Conservation (phyloP, 2,888 invertebrate genomes). For the Caenorhabditis sp. region DNA sequence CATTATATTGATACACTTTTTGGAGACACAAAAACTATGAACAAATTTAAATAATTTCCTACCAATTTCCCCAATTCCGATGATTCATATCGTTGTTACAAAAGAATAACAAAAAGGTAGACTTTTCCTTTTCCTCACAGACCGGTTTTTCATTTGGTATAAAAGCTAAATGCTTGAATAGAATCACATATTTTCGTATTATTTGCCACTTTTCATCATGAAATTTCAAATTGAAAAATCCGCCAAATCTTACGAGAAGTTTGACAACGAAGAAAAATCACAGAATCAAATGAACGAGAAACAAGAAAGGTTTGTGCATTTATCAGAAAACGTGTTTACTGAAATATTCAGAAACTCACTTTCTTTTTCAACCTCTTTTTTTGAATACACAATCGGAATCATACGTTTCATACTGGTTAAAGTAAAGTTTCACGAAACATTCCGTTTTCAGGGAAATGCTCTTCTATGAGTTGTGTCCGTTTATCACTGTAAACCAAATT, state of each 20-base stretch:
- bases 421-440: too few relatives aligned
- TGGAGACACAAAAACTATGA: too few relatives aligned
- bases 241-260: background rate
- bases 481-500: too few relatives aligned
- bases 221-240: background rate
- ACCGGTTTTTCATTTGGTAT: background rate
- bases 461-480: too few relatives aligned
- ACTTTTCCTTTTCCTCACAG: background rate
- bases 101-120: background rate
- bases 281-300: background rate
- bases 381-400: too few relatives aligned
- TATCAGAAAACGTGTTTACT: too few relatives aligned
- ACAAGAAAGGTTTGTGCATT: background rate
- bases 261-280: background rate
- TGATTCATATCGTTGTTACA: background rate
- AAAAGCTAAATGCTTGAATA: background rate
- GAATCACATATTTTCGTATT: background rate
- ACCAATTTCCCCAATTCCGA: background rate
- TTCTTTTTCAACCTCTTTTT: too few relatives aligned
- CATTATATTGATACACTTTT: too few relatives aligned
- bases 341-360: too few relatives aligned
- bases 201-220: background rate
- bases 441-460: too few relatives aligned
- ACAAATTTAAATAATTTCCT: too few relatives aligned
- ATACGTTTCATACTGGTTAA: too few relatives aligned